Evolutionary conservation across 2,797 vertebrate species (phyloP).

Genomic region (Miichthys miiuy): DNA sequence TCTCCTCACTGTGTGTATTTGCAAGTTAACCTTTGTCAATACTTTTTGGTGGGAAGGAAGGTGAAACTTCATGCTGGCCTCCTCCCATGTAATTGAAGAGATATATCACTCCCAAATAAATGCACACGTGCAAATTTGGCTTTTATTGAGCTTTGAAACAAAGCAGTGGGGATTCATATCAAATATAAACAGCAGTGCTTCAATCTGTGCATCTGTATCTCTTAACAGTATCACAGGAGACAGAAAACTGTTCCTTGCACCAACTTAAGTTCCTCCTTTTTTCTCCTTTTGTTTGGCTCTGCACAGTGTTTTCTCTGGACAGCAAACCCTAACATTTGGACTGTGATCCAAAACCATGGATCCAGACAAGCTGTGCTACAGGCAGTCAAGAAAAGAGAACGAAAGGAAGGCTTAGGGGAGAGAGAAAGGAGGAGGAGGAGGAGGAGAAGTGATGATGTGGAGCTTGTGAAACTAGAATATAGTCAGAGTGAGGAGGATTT

Average conservation of each 20-base stretch:
- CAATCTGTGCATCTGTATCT: conserved; percentile 18
- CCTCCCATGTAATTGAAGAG: conserved; percentile 22
- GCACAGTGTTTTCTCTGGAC: conserved; percentile 78
- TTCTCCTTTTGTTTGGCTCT: conserved; percentile 55
- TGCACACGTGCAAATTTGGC: not conserved
- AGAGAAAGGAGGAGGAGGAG: conserved; percentile 36
- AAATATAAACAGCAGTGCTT: conserved; percentile 21
- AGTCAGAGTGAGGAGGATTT: conserved; percentile 33
- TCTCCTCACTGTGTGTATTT: not conserved
- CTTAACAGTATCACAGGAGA: conserved; percentile 26
- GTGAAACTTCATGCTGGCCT: conserved; percentile 16
- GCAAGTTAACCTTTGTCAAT: not conserved
- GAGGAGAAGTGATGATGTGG: conserved; percentile 78
- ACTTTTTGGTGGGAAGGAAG: conserved; percentile 27
- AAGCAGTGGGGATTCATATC: conserved; percentile 14
- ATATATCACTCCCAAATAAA: conserved; percentile 5
- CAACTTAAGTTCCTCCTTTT: conserved; percentile 31
- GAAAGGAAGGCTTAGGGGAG: conserved; percentile 13
- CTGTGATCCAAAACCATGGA: conserved; percentile 62
- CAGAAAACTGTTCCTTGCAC: conserved; percentile 25
- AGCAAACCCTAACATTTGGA: conserved; percentile 73
- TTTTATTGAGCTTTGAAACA: conserved; percentile 28
- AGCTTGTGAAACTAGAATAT: conserved; percentile 60
- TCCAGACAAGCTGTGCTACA: conserved; percentile 67
- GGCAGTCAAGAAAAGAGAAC: conserved; percentile 41